Evolutionary conservation across 2,113 vertebrate genomes (phyloP).

Genomic region (Sorex araneus): DNA sequence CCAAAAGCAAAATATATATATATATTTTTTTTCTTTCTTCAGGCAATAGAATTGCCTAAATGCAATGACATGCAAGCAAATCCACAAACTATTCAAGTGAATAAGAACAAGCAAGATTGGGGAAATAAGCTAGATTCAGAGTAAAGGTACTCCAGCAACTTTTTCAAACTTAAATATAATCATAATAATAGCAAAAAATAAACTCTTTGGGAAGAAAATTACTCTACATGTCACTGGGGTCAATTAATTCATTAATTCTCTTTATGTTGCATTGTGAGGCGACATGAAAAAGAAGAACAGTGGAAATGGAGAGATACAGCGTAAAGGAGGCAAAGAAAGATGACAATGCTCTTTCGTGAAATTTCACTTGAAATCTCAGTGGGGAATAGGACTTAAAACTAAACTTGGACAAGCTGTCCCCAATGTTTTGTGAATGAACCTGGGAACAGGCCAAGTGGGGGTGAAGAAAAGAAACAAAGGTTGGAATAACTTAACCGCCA

Average conservation of each 20-base stretch:
- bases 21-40: conserved; percentile 32
- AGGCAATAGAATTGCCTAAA: neutral
- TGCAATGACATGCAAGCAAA: neutral
- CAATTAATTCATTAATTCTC: neutral
- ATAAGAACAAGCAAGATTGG: neutral
- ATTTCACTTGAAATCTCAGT: neutral
- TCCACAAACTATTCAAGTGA: conserved; percentile 6
- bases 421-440: conserved; percentile 19
- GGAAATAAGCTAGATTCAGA: neutral
- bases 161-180: conserved; percentile 43
- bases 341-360: neutral
- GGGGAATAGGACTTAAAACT: conserved; percentile 8
- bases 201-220: conserved; percentile 17
- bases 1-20: too few relatives aligned
- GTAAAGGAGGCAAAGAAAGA: neutral
- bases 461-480: neutral
- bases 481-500: neutral
- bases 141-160: neutral
- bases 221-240: neutral
- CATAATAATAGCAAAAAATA: neutral
- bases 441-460: neutral
- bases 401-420: conserved; percentile 26
- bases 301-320: neutral
- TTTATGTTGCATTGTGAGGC: neutral
- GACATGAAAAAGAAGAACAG: conserved; percentile 5